These are phyloP conservation scores for Probaryconus sp. DNA, from an alignment of 1,140 invertebrate genomes.

Conservation along the genomic window DNA sequence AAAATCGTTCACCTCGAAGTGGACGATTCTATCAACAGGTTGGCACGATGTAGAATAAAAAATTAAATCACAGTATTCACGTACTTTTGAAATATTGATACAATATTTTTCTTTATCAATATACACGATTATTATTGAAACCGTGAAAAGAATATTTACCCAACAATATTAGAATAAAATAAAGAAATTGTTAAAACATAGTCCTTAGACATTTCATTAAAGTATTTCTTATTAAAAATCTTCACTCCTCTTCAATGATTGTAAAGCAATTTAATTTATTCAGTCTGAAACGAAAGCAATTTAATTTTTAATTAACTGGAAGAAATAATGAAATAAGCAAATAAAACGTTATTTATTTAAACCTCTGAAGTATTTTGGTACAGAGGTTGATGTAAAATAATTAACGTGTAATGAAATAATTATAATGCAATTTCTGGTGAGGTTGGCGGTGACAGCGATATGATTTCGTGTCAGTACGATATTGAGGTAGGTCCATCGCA, in stretches of 20 bases:
- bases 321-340: no score
- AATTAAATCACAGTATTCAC: slow-evolving; percentile 4
- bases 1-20: slow-evolving; percentile 5
- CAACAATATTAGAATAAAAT: no score
- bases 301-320: no score
- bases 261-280: no score
- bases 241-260: no score
- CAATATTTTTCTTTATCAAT: slow-evolving; percentile 10
- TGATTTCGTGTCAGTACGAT: slow-evolving; percentile 37
- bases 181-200: no score
- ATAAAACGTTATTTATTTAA: no score
- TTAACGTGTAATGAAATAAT: slow-evolving; percentile 46
- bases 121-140: no score
- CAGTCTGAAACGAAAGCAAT: no score
- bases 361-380: slow-evolving; percentile 6
- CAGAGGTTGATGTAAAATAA: slow-evolving; percentile 27
- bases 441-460: slow-evolving; percentile 45
- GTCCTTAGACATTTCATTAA: no score
- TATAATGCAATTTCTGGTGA: slow-evolving; percentile 37
- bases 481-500: slow-evolving; percentile 47
- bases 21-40: slow-evolving; percentile 32
- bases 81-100: slow-evolving; percentile 22
- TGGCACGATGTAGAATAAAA: slow-evolving; percentile 23
- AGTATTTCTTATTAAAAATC: no score
- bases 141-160: no score